Evolutionary conservation across 2,888 invertebrate genomes (phyloP), one percentile per base, ranked within the genome.

Genomic region (Hyles lineata): DNA sequence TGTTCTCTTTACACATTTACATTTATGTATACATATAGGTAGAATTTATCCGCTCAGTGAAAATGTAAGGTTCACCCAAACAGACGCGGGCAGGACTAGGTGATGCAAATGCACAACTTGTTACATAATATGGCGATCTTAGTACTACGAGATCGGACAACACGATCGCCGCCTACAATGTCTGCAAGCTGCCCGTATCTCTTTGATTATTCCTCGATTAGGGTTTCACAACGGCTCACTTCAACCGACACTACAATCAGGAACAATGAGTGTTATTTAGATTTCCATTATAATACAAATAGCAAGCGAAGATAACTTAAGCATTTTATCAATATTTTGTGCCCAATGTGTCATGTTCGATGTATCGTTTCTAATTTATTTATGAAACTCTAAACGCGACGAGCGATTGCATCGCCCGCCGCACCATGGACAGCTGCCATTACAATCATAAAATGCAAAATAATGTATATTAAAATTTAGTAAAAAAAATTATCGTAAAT

Each of bases 321-420:
- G 89, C 87, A 86, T 84, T 87, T 88, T 89, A 88, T 86, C 83
- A 85, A 89, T 91, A 91, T 92, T 80, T 94, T 94, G 94, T 94
- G 94, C 94, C 94, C 94, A 92, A 93, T 92, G 90, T 93, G 93
- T 94, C 93, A 93, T 93, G 94, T 94, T 94, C 94, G 94, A 94
- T 94, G 94, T 94, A 93, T 92, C 87, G 87, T 90, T 93, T 91
- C 87, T 81, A 87, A 88, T 90, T 89, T 87, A 90, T 89, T 90
- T 89, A 91, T 89, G 92, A 92, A 92, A 93, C 90, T 92, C 90
- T 91, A 90, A 86, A 85, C 84, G 85, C 87, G 88, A 87, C 87
- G 87, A 89, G 79, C 87, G 90, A 90, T 90, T 86, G 82, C 80
- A 91, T 90, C 90, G 85, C 85, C 83, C 90, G 89, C 90, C 83